These are phyloP conservation scores for Ichneumoninae sp. DNA, from an alignment of 2,888 invertebrate genomes.

Conservation along the genomic window DNA sequence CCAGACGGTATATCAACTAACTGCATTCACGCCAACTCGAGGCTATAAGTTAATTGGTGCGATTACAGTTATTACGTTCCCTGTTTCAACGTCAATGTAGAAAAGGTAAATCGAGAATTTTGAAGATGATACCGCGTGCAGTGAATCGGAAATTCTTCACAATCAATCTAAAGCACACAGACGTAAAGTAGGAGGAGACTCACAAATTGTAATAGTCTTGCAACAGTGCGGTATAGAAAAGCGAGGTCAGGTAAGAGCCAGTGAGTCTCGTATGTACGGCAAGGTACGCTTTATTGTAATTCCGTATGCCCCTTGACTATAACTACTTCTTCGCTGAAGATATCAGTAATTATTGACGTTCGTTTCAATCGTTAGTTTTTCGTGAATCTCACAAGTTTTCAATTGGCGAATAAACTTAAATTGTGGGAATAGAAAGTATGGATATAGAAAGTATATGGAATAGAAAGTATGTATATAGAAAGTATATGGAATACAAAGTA, in stretches of 20 bases:
- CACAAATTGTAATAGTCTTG: not conserved
- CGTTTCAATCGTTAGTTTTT: no score
- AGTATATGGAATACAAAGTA: no score
- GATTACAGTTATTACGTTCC: not conserved
- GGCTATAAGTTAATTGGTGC: not conserved
- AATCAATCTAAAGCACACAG: not conserved
- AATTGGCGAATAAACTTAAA: no score
- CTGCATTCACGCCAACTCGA: not conserved
- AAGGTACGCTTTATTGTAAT: not conserved
- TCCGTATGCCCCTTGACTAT: no score
- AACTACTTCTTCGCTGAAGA: not conserved
- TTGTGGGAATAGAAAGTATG: no score
- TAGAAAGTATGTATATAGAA: no score
- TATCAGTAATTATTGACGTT: not conserved
- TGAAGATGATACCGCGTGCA: not conserved
- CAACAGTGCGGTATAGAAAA: not conserved
- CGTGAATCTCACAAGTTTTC: no score
- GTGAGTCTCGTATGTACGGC: no score
- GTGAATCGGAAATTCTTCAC: not conserved
- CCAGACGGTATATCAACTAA: not conserved
- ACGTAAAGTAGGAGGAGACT: not conserved
- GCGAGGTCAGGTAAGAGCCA: not conserved
- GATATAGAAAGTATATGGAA: no score
- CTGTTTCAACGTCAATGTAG: not conserved
- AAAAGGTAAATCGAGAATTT: not conserved